Evolutionary conservation across 2,888 invertebrate species (phyloP).

Genomic region (Schrankia costaestrigalis): DNA sequence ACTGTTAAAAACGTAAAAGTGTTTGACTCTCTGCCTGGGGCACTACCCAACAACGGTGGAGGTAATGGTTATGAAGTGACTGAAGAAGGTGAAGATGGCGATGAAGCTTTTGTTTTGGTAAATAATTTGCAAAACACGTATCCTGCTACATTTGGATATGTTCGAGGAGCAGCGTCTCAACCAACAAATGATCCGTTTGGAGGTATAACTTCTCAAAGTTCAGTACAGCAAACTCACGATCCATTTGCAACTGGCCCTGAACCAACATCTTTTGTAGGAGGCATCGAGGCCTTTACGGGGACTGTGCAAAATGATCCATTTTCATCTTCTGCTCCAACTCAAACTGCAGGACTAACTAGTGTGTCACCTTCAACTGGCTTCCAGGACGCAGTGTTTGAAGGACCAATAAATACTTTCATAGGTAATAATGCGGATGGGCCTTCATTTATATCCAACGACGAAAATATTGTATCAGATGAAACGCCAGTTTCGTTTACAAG

Average conservation of each 20-base stretch:
- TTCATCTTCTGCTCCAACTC: slow-evolving; percentile 39
- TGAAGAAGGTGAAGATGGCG: slow-evolving; percentile 61
- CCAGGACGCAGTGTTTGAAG: slow-evolving; percentile 45
- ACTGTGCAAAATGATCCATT: slow-evolving; percentile 42
- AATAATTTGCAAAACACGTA: slow-evolving; percentile 56
- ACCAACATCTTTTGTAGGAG: slow-evolving; percentile 43
- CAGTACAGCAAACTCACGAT: slow-evolving; percentile 45
- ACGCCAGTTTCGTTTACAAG: slow-evolving; percentile 58
- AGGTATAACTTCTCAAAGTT: slow-evolving; percentile 45
- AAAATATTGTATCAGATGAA: slow-evolving; percentile 40
- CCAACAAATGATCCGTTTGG: slow-evolving; percentile 48
- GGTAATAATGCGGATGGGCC: slow-evolving; percentile 43
- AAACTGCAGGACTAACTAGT: slow-evolving; percentile 33
- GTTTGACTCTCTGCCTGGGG: slow-evolving; percentile 61
- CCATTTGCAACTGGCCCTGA: slow-evolving; percentile 48
- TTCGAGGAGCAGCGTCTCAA: slow-evolving; percentile 48
- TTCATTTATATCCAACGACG: slow-evolving; percentile 40
- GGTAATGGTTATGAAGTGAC: slow-evolving; percentile 66
- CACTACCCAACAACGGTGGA: slow-evolving; percentile 38
- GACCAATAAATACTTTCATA: slow-evolving; percentile 42
- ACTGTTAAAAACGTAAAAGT: slow-evolving; percentile 72
- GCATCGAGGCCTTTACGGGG: slow-evolving; percentile 45
- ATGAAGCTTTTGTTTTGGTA: slow-evolving; percentile 58
- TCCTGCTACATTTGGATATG: slow-evolving; percentile 56
- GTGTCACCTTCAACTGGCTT: slow-evolving; percentile 44